These are phyloP conservation scores for Drosophila leontia DNA, from an alignment of 1,140 invertebrate species.

Conservation along the genomic window DNA sequence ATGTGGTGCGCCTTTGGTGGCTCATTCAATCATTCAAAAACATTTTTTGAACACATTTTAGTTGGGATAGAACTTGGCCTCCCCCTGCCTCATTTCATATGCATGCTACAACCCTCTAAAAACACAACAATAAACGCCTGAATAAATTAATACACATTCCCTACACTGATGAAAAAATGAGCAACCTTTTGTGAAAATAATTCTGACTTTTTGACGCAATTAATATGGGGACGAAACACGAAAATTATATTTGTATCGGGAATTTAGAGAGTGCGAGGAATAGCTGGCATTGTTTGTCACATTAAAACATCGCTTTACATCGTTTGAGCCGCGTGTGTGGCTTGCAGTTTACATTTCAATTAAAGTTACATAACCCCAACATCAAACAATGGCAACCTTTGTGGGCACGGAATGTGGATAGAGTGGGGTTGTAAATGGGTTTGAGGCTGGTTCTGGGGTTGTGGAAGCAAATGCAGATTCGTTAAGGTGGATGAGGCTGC, in stretches of 20 bases:
- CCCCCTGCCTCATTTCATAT: slow-evolving; percentile 59
- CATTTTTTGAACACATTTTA: slow-evolving; percentile 26
- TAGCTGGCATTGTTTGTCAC: slow-evolving; percentile 63
- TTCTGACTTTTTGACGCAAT: slow-evolving; percentile 74
- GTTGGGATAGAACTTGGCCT: slow-evolving; percentile 9
- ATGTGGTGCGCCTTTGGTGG: slow-evolving; percentile 3
- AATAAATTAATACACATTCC: slow-evolving; percentile 46
- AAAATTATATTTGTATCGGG: slow-evolving; percentile 46
- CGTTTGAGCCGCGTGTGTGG: slow-evolving; percentile 75
- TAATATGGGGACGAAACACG: slow-evolving; percentile 60
- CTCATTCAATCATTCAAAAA: slow-evolving; percentile 27
- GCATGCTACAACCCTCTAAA: slow-evolving; percentile 62
- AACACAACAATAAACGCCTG: slow-evolving; percentile 66
- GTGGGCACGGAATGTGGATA: slow-evolving; percentile 4
- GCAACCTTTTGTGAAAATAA: slow-evolving; percentile 39
- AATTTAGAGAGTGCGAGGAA: background rate
- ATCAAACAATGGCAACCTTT: slow-evolving; percentile 50
- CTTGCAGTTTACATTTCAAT: slow-evolving; percentile 80
- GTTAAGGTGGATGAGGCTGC: slow-evolving; percentile 50
- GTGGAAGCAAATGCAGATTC: slow-evolving; percentile 28
- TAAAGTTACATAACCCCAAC: slow-evolving; percentile 79
- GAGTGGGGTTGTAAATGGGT: background rate
- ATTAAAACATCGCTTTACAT: slow-evolving; percentile 74
- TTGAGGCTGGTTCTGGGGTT: background rate
- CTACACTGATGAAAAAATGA: slow-evolving; percentile 9